Percentiles rank a stretch among this genome's conserved stretches.
Conservation (phyloP, 2,113 vertebrate genomes). For the Corythaixoides concolor region DNA sequence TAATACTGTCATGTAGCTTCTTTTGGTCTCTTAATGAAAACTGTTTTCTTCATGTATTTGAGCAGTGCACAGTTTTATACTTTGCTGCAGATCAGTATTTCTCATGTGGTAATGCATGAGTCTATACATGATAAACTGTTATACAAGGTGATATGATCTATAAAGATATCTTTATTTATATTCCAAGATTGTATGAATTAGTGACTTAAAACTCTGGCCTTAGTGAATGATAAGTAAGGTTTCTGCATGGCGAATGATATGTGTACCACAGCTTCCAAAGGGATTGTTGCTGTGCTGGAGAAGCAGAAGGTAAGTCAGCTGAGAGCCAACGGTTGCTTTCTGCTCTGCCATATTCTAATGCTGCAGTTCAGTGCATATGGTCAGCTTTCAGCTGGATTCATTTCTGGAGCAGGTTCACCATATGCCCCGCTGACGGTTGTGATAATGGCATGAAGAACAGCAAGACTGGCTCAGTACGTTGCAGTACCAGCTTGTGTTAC, state of each 20-base stretch:
- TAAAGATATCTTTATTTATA: rapidly evolving
- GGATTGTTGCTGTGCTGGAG: background rate
- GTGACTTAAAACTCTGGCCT: background rate
- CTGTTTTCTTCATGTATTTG: background rate
- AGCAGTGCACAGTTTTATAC: rapidly evolving
- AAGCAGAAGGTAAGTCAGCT: background rate
- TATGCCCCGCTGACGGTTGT: background rate
- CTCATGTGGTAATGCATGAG: rapidly evolving
- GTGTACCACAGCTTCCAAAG: background rate
- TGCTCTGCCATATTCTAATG: background rate
- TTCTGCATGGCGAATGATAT: background rate
- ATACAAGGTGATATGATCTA: rapidly evolving
- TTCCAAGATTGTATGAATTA: background rate
- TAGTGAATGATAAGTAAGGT: background rate
- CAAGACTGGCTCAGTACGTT: background rate
- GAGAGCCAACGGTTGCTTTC: background rate
- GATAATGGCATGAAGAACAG: background rate
- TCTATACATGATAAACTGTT: background rate
- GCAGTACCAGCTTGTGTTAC: background rate
- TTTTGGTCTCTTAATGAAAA: too few species aligned
- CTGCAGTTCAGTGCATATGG: background rate
- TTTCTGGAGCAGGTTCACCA: background rate
- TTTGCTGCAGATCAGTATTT: background rate
- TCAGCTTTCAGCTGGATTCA: background rate
- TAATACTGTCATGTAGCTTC: rapidly evolving